Conservation (phyloP, 2,113 vertebrate genomes). For the Corythornis cristatus region DNA sequence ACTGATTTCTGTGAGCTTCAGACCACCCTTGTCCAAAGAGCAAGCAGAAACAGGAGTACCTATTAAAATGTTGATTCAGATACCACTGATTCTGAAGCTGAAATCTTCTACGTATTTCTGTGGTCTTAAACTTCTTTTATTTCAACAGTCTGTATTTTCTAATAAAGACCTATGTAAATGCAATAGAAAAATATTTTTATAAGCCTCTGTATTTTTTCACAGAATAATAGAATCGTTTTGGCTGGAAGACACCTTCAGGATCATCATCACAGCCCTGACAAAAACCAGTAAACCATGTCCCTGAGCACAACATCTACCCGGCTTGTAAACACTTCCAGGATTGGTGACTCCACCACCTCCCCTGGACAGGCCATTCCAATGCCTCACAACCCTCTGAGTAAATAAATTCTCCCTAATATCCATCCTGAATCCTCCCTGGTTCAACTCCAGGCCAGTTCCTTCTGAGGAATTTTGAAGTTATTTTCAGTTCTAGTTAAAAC, state of each 20-base stretch:
- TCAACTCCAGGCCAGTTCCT: too few relatives aligned
- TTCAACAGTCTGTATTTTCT: neutral
- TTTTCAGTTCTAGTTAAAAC: neutral
- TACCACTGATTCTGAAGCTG: neutral
- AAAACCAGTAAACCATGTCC: too few relatives aligned
- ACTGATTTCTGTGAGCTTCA: neutral
- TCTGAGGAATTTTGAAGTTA: neutral
- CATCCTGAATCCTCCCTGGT: too few relatives aligned
- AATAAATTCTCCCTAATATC: too few relatives aligned
- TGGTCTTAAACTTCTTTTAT: neutral
- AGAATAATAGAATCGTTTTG: neutral
- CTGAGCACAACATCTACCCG: too few relatives aligned
- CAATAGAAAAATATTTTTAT: neutral
- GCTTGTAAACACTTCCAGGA: too few relatives aligned
- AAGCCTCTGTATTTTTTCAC: neutral
- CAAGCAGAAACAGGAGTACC: neutral
- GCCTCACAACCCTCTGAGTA: too few relatives aligned
- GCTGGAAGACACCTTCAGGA: too few relatives aligned
- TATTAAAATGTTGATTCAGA: neutral
- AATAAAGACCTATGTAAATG: neutral
- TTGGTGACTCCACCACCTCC: too few relatives aligned
- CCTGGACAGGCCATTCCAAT: too few relatives aligned
- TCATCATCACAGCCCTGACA: too few relatives aligned
- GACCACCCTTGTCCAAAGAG: neutral
- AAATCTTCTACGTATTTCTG: neutral